Conservation (phyloP, 2,888 invertebrate genomes). For the Thera britannica region DNA sequence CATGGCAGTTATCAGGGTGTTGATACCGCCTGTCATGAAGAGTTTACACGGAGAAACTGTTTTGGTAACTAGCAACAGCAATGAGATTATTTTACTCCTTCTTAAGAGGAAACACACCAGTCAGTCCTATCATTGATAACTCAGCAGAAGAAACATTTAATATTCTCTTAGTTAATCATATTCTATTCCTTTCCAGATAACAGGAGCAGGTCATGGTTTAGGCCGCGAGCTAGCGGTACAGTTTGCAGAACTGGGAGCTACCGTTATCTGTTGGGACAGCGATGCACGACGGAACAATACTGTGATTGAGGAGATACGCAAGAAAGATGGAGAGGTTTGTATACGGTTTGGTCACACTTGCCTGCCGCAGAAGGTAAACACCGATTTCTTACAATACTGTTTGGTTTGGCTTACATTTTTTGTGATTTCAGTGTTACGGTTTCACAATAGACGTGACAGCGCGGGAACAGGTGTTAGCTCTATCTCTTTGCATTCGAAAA, state of each 20-base stretch:
- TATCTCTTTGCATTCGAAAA: constrained; percentile 67
- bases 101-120: no score
- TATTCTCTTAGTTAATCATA: not conserved
- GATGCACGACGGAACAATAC: constrained; percentile 67
- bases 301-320: constrained; percentile 71
- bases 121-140: no score
- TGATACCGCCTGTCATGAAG: constrained; percentile 72
- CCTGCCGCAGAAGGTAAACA: no score
- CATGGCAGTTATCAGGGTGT: constrained; percentile 56
- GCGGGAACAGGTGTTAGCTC: constrained; percentile 72
- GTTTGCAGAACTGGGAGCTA: constrained; percentile 76
- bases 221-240: constrained; percentile 77
- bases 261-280: constrained; percentile 77
- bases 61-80: constrained; percentile 51
- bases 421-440: constrained; percentile 63
- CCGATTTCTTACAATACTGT: no score
- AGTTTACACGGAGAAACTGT: constrained; percentile 77
- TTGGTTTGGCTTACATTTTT: no score
- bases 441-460: constrained; percentile 77
- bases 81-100: not conserved
- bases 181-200: constrained; percentile 58
- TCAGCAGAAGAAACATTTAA: not conserved
- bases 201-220: constrained; percentile 73
- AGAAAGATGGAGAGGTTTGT: constrained; percentile 73
- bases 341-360: not conserved